phyloP scores from a whole-genome alignment of 2,797 vertebrate genomes.

The Rhabdomys pumilio region DNA sequence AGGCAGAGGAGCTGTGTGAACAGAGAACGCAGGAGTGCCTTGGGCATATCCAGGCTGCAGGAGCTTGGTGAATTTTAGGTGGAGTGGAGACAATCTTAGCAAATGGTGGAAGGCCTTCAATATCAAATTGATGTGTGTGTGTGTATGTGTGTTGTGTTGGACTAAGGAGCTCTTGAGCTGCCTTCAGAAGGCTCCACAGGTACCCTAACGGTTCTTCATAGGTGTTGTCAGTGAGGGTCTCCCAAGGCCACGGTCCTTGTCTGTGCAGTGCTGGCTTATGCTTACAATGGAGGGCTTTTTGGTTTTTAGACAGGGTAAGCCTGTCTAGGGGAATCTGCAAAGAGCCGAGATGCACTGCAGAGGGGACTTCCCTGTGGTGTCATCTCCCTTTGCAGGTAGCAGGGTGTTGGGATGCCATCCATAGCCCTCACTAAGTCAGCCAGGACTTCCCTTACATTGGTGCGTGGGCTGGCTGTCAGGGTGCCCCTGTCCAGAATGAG shows the following conservation, averaged over 20 bases:
- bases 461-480: neutral
- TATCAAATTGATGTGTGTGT: neutral
- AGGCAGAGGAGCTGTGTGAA: neutral
- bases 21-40: neutral
- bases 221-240: accelerated
- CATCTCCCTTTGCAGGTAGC: neutral
- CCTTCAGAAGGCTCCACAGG: neutral
- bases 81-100: neutral
- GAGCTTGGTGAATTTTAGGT: neutral
- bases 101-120: neutral
- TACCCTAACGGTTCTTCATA: neutral
- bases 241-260: neutral
- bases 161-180: neutral
- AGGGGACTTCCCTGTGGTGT: neutral
- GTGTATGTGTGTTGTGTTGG: neutral
- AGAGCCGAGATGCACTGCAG: no score
- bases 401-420: neutral
- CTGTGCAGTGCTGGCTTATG: neutral
- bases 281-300: neutral
- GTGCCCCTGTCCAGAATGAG: neutral
- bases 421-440: neutral
- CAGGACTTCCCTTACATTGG: neutral
- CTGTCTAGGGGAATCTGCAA: neutral
- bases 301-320: neutral
- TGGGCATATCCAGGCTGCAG: accelerated